Evolutionary conservation across 2,888 invertebrate species (phyloP), one percentile per base, ranked within the genome.

Genomic region (Beris chalybata): DNA sequence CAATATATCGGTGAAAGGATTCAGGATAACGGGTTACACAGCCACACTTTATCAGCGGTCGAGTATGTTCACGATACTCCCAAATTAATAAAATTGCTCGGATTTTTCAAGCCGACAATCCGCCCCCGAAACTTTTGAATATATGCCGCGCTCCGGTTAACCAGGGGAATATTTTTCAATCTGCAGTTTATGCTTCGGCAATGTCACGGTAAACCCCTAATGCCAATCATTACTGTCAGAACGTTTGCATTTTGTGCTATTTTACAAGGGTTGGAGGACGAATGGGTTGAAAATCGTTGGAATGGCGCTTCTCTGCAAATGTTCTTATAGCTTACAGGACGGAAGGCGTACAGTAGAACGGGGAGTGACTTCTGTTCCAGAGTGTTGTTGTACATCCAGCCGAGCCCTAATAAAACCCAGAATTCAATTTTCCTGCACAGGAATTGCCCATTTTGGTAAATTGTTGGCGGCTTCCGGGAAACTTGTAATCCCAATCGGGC

Each of bases 161-260:
- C 38, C 38, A 38, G 47, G 63, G 68, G 61, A 53, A 64, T 58
- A 68, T 58, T 57, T 68, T 66, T 66, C 68, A 68, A 68, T 68
- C 66, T 68, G 66, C 68, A 68, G 58, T 66, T 68, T 66, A 68
- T 66, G 66, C 66, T 56, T 58, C 58, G 59, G 66, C 66, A 63
- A 22, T 68, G 68, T 68, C 68, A 65, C 66, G 68, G 66, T 66
- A 68, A 68, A 64, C 66, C 68, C 44, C 68, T 68, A 68, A 68
- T 68, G 68, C 66, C 68, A 68, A 68, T 68, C 68, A 68, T 66
- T 68, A 68, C 58, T 45, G 64, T 68, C 68, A 68, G 68, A 68
- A 58, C 68, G 68, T 65, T 68, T 68, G 68, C 68, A 65, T 68
- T 68, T 68, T 68, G 61, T 65, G 56, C 50, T 65, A 61, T 50